Evolutionary conservation across 1,140 invertebrate species (phyloP).

Genomic region (Lepidurus couesii): DNA sequence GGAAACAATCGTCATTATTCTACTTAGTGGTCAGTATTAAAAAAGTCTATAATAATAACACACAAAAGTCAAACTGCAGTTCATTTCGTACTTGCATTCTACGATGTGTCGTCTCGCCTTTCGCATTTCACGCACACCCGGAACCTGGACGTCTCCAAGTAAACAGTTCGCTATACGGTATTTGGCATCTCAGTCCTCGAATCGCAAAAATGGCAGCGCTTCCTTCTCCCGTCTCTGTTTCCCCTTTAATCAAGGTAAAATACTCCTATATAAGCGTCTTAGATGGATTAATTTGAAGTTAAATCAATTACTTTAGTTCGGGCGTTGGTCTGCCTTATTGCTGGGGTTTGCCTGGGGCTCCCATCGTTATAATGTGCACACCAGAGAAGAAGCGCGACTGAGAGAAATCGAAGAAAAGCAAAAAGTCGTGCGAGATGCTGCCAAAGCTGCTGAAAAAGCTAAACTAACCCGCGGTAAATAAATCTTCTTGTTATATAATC

Average conservation of each 20-base stretch:
- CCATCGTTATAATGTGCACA: slow-evolving; percentile 37
- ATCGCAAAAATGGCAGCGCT: slow-evolving; percentile 31
- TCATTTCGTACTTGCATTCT: no score
- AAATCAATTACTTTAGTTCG: slow-evolving; percentile 36
- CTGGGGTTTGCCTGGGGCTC: slow-evolving; percentile 38
- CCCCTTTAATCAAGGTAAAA: slow-evolving; percentile 30
- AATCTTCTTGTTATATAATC: not conserved
- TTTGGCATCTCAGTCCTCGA: not conserved
- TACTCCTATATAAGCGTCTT: not conserved
- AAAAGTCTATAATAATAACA: no score
- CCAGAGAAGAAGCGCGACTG: slow-evolving; percentile 35
- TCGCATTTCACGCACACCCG: no score
- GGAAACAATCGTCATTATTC: no score
- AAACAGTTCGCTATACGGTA: not conserved
- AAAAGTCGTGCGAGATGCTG: slow-evolving; percentile 37
- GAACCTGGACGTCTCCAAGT: no score
- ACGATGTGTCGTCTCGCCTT: no score
- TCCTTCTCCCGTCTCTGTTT: slow-evolving; percentile 30
- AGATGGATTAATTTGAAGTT: not conserved
- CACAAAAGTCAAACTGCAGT: no score
- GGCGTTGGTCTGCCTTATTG: slow-evolving; percentile 39
- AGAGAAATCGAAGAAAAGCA: slow-evolving; percentile 39
- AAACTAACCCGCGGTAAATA: slow-evolving; percentile 36
- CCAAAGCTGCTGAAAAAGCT: slow-evolving; percentile 37
- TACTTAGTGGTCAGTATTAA: no score